Conservation (phyloP, 2,797 vertebrate genomes). For the Benthosema pterotum region DNA sequence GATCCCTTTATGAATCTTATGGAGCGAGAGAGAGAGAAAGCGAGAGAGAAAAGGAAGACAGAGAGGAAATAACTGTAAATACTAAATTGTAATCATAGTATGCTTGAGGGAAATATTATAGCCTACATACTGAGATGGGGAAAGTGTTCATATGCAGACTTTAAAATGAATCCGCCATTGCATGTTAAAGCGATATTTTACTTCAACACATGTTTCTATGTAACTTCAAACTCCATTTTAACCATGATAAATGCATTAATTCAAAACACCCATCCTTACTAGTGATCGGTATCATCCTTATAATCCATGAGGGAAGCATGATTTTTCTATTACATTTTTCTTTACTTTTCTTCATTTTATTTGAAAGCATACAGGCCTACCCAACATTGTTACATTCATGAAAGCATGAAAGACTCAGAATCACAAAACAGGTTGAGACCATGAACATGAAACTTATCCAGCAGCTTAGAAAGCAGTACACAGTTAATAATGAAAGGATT, state of each 20-base stretch:
- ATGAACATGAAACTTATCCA: conserved; percentile 40
- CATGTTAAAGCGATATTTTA: conserved; percentile 4
- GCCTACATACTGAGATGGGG: conserved; percentile 28
- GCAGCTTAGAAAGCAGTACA: background rate
- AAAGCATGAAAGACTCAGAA: conserved; percentile 47
- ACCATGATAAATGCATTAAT: too few relatives aligned
- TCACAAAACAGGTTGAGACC: conserved; percentile 40
- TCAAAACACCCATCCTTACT: too few relatives aligned
- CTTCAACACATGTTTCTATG: too few relatives aligned
- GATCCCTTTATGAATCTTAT: conserved; percentile 65
- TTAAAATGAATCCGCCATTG: conserved; percentile 54
- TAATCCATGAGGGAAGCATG: too few relatives aligned
- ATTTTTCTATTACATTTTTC: too few relatives aligned
- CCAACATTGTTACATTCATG: conserved; percentile 32
- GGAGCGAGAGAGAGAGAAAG: background rate
- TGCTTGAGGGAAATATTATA: conserved; percentile 67
- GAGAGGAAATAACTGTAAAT: conserved; percentile 51
- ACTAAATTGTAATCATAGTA: conserved; percentile 67
- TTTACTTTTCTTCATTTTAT: too few relatives aligned
- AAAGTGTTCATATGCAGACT: conserved; percentile 44
- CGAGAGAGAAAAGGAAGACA: conserved; percentile 42
- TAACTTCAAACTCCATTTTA: too few relatives aligned
- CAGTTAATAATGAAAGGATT: background rate
- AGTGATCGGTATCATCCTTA: too few relatives aligned
- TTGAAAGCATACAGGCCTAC: too few relatives aligned